Conservation (phyloP, 2,888 invertebrate species). For the Euclidia mi region DNA sequence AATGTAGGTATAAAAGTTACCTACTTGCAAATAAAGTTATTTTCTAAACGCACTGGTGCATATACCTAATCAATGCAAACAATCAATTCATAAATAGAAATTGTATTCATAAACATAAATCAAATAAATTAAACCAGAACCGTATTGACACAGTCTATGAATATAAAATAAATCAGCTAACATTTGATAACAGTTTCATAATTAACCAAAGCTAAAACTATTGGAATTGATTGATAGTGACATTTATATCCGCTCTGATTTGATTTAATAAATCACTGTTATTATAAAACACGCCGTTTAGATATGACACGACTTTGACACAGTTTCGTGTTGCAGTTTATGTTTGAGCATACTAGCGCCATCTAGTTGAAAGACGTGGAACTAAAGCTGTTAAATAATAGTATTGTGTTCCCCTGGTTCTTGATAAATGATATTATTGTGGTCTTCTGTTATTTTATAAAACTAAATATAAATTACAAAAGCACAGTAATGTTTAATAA, state of each 20-base stretch:
- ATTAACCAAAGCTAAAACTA: constrained; percentile 46
- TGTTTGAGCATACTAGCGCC: constrained; percentile 66
- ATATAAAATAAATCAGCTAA: constrained; percentile 53
- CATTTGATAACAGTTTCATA: constrained; percentile 49
- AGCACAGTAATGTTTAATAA: too few relatives aligned
- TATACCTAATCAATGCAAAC: constrained; percentile 4
- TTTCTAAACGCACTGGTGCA: neutral
- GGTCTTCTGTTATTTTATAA: too few relatives aligned
- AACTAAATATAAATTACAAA: too few relatives aligned
- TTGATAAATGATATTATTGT: too few relatives aligned
- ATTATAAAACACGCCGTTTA: constrained; percentile 69
- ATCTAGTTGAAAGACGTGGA: constrained; percentile 64
- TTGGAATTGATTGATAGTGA: constrained; percentile 65
- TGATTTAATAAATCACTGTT: constrained; percentile 69
- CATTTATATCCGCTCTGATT: constrained; percentile 70
- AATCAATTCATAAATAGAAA: constrained; percentile 11
- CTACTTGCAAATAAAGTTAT: neutral
- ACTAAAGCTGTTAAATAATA: constrained; percentile 58
- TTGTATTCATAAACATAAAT: constrained; percentile 44
- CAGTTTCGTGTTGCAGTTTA: constrained; percentile 55
- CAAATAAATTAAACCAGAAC: constrained; percentile 42
- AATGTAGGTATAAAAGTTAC: neutral
- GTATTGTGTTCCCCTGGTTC: too few relatives aligned
- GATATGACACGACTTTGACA: constrained; percentile 79
- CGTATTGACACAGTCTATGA: constrained; percentile 51